Conservation (phyloP, 2,113 vertebrate species). For the Tragelaphus scriptus region DNA sequence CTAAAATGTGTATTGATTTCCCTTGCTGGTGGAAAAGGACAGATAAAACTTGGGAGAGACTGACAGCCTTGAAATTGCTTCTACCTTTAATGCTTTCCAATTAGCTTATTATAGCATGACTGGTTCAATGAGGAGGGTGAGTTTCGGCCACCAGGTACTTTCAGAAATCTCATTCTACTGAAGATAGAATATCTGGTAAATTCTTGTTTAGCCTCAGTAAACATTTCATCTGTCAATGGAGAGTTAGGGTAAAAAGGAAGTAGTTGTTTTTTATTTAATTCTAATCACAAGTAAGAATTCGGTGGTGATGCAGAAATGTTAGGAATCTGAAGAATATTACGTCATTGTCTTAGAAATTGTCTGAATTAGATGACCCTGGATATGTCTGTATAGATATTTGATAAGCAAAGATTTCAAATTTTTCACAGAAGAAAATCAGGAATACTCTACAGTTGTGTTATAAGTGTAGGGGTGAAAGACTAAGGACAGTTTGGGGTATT, state of each 20-base stretch:
- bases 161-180: constrained; percentile 27
- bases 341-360: background rate
- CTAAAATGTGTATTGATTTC: background rate
- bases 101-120: constrained; percentile 19
- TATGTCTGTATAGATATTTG: background rate
- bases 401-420: background rate
- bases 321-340: background rate
- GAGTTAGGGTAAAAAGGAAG: background rate
- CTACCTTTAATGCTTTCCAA: constrained; percentile 6
- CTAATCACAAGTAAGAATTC: background rate
- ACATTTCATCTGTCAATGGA: background rate
- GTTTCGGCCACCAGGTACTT: background rate
- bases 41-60: background rate
- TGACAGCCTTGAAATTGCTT: background rate
- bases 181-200: constrained; percentile 9
- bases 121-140: background rate
- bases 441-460: background rate
- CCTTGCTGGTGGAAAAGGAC: background rate
- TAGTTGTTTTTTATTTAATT: background rate
- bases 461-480: background rate
- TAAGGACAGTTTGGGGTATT: background rate
- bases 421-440: background rate
- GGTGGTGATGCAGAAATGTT: background rate
- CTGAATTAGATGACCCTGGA: background rate
- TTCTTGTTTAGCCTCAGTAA: background rate